Base-by-base conservation (phyloP, 2,797 vertebrate genomes). In the Sciaenops ocellatus region DNA sequence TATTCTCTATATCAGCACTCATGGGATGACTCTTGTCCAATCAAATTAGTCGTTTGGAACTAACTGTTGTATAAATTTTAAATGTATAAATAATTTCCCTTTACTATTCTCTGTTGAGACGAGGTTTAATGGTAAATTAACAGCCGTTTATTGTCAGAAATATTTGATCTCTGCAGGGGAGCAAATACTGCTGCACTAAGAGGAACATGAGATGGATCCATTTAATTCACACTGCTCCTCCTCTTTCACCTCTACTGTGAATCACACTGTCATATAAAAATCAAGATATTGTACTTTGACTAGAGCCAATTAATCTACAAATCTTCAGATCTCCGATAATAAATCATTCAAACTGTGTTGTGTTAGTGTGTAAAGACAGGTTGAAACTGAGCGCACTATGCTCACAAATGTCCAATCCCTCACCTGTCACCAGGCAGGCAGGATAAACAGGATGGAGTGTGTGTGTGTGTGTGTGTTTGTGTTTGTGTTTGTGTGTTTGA, bases 401-500 rank as follows among this genome's bases (percentile, higher is more conserved):
- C 69, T 73, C 51, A 75, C 2, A 0, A 56, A 65, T 16, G 64
- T 63, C 41, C 47, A 51, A 62, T 61, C 66, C 51, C 41, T 80
- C 71, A 71, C 51, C 60, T 63, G 57, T 61, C 62, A 61, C 48
- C 38, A 5, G 3, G n/a, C 42, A 17, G 65, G 17, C 38, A 41
- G 20, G 28, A 46, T 42, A 75, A 57, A 16, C 47, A 51, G 52
- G 41, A 50, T 12, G 26, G 51, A 4, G 56, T 55, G 57, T 66
- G 20, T 60, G 18, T 30, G 50, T 5, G 46, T 41, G 26, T 59
- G 15, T 61, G 72, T 51, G 52, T 50, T 18, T 70, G 28, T 69
- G 46, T 65, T 47, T 67, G 44, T 77, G 60, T 59, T 57, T 75
- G 57, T 70, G 50, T 30, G 41, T 55, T 44, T 56, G 76, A 66